Evolutionary conservation across 2,888 invertebrate genomes (phyloP).

Genomic region (Ormyrus thymus): DNA sequence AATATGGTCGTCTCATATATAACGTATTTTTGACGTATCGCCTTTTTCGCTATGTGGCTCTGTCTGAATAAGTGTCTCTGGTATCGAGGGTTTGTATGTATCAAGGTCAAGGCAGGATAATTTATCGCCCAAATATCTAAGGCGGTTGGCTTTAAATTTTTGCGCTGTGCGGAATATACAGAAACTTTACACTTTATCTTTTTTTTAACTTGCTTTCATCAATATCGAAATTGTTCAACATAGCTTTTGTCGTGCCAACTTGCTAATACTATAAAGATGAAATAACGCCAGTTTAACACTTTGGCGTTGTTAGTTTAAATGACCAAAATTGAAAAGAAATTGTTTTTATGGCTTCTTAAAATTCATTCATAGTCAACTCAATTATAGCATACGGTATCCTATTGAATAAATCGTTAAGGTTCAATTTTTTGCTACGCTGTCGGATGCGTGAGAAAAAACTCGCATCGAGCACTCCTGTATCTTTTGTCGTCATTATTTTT

Average conservation of each 20-base stretch:
- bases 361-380: constrained; percentile 35
- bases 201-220: constrained; percentile 39
- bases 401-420: constrained; percentile 46
- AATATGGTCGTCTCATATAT: constrained; percentile 36
- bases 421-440: constrained; percentile 24
- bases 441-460: constrained; percentile 33
- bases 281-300: constrained; percentile 38
- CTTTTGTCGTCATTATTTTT: constrained; percentile 35
- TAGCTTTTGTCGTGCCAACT: constrained; percentile 32
- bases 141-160: constrained; percentile 44
- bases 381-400: constrained; percentile 28
- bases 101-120: constrained; percentile 54
- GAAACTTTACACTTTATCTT: constrained; percentile 51
- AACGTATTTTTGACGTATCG: constrained; percentile 48
- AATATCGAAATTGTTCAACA: constrained; percentile 49
- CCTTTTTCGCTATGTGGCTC: constrained; percentile 47
- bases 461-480: constrained; percentile 34
- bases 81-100: constrained; percentile 51
- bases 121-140: constrained; percentile 39
- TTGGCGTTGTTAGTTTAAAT: constrained; percentile 37
- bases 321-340: constrained; percentile 49
- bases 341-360: constrained; percentile 32
- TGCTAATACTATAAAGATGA: constrained; percentile 52
- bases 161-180: constrained; percentile 41
- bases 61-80: constrained; percentile 53